These are phyloP conservation scores for Petrocephalus sullivani DNA, from an alignment of 2,797 vertebrate species.

Conservation along the genomic window DNA sequence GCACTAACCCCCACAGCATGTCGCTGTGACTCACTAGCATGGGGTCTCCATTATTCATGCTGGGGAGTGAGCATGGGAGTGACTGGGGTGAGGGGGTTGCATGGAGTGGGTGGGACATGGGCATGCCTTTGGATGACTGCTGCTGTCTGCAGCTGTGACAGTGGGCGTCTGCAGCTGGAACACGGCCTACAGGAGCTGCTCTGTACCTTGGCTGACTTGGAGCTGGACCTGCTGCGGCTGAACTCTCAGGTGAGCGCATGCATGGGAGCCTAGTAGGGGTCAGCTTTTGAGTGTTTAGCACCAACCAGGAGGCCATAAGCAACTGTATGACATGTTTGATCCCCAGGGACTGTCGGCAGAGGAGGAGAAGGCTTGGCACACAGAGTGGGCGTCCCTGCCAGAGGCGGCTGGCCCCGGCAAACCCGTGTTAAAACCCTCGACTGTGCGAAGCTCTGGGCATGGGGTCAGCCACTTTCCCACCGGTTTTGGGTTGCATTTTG, in stretches of 20 bases:
- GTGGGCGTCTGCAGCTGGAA: constrained; percentile 15
- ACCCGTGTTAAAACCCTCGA: neutral
- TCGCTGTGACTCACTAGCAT: neutral
- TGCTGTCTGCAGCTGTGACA: neutral
- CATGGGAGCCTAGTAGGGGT: constrained; percentile 51
- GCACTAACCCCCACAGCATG: neutral
- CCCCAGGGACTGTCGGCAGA: constrained; percentile 51
- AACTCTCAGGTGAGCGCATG: constrained; percentile 48
- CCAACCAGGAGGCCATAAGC: constrained; percentile 51
- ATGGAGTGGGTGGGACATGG: neutral
- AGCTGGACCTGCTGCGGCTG: constrained; percentile 22
- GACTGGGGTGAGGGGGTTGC: neutral
- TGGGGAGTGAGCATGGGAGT: neutral
- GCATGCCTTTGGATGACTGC: neutral
- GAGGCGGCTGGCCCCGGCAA: neutral
- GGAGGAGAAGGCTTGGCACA: constrained; percentile 40
- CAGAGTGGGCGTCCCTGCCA: neutral
- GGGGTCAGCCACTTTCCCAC: neutral
- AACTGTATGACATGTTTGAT: constrained; percentile 29
- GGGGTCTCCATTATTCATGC: neutral
- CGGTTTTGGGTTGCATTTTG: neutral
- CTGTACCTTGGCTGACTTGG: constrained; percentile 16
- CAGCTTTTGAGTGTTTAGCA: constrained; percentile 50
- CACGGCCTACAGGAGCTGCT: constrained; percentile 21
- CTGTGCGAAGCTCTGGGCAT: neutral